Conservation (phyloP, 2,888 invertebrate species). For the Rugalucina vietnamica region DNA sequence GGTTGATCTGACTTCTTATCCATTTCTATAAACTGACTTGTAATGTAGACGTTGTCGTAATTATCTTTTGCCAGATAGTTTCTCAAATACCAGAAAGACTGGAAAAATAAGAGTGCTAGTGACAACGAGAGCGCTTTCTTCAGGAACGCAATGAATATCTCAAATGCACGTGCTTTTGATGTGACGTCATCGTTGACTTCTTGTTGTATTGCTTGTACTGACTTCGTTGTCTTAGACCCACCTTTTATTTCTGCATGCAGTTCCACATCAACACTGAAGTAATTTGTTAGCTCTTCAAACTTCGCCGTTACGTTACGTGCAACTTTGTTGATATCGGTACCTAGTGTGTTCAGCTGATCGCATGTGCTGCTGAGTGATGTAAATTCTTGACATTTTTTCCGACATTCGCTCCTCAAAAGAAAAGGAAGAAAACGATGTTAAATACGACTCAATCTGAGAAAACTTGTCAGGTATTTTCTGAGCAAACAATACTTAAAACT, state of each 20-base stretch:
- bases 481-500: no score
- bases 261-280: constrained; percentile 56
- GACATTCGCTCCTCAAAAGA: not conserved
- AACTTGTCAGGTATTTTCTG: no score
- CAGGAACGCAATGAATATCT: constrained; percentile 32
- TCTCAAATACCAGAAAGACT: constrained; percentile 62
- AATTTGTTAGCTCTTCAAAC: constrained; percentile 30
- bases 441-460: no score
- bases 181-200: constrained; percentile 60
- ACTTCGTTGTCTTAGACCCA: constrained; percentile 42
- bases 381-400: not conserved
- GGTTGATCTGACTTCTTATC: constrained; percentile 63
- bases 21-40: constrained; percentile 65
- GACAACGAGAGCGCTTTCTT: constrained; percentile 57
- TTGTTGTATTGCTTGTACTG: constrained; percentile 42
- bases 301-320: not conserved
- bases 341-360: not conserved
- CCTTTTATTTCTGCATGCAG: constrained; percentile 36
- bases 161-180: constrained; percentile 31
- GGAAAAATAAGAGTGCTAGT: constrained; percentile 58
- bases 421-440: no score
- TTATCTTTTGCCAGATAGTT: constrained; percentile 73
- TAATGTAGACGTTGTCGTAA: constrained; percentile 78
- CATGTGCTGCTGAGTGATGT: not conserved
- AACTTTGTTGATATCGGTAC: not conserved